phyloP scores from a whole-genome alignment of 2,888 invertebrate genomes.

The Conchocele bisecta region DNA sequence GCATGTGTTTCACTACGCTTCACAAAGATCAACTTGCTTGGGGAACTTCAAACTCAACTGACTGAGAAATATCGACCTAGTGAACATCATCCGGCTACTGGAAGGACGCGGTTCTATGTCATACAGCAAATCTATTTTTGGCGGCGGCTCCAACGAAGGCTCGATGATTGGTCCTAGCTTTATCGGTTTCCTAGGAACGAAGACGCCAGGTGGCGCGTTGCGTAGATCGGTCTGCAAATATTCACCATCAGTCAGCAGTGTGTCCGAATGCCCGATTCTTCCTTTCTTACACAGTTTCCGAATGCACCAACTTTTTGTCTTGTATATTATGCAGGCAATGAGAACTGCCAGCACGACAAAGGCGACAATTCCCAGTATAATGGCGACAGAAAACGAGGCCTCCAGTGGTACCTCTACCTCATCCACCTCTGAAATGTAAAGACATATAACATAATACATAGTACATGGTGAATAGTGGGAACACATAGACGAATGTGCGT shows the following conservation, averaged over 20 bases:
- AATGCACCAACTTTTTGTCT: conserved; percentile 50
- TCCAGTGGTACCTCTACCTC: conserved; percentile 21
- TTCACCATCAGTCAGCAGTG: conserved; percentile 13
- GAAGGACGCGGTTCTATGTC: conserved; percentile 47
- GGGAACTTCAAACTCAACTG: conserved; percentile 40
- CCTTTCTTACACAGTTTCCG: conserved; percentile 23
- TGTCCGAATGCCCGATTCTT: conserved; percentile 41
- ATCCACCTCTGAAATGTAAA: conserved; percentile 39
- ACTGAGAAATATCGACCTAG: conserved; percentile 41
- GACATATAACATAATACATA: too few species aligned
- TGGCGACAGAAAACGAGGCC: conserved; percentile 26
- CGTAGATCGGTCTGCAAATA: conserved; percentile 15
- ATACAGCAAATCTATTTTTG: conserved; percentile 52
- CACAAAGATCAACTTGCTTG: too few species aligned
- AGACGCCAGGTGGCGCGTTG: conserved; percentile 24
- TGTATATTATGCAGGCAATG: conserved; percentile 25
- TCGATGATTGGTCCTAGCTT: conserved; percentile 55
- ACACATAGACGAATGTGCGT: too few species aligned
- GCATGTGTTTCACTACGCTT: too few species aligned
- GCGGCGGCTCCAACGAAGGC: conserved; percentile 47
- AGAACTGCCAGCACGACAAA: conserved; percentile 29
- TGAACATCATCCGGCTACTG: conserved; percentile 39
- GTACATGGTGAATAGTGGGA: too few species aligned
- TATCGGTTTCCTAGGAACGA: conserved; percentile 52
- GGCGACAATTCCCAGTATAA: conserved; percentile 22